Evolutionary conservation across 2,797 vertebrate genomes (phyloP), one percentile per base, ranked within the genome.

Genomic region (Telmatherina bonti): DNA sequence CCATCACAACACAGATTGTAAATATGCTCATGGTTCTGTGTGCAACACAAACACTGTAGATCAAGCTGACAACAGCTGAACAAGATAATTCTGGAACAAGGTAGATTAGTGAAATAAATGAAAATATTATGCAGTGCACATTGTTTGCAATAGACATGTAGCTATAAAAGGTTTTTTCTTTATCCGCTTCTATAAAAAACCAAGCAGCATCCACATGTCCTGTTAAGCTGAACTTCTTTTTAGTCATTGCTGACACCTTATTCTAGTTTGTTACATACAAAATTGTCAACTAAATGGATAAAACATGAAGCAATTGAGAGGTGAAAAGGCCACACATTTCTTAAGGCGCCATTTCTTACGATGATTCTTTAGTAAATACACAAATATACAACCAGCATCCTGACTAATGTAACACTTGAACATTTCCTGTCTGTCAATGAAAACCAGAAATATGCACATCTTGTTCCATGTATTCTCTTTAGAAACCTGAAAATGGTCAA

Each of bases 361-460:
- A 22, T 30, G 41, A 13, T 20, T 38, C 24, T 62, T 22, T 24
- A 41, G 13, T n/a, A 16, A 67, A 67, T 71, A 29, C 12, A 33
- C 52, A 78, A 71, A 68, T 36, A 15, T 7, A 33, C 57, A 74
- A 78, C 54, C 53, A 64, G n/a, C 59, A 35, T 53, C 30, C 69
- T 59, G 29, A 71, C 29, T 58, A 10, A 59, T 56, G 76, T 59
- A 70, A 77, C 53, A 82, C 55, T 15, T 10, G 36, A 33, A 18
- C 5, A 29, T 70, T 79, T 76, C 54, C 31, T 41, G 57, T 49
- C 27, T 55, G 43, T 35, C 26, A 47, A 51, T 64, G 61, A 76
- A 74, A 70, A 55, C 12, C 53, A 53, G 84, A 77, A 89, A 89
- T 87, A 93, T 91, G 86, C 74, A 76, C 5, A 31, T 41, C n/a